phyloP scores from a whole-genome alignment of 2,888 invertebrate genomes.

The Hydroisotoma schaefferi region DNA sequence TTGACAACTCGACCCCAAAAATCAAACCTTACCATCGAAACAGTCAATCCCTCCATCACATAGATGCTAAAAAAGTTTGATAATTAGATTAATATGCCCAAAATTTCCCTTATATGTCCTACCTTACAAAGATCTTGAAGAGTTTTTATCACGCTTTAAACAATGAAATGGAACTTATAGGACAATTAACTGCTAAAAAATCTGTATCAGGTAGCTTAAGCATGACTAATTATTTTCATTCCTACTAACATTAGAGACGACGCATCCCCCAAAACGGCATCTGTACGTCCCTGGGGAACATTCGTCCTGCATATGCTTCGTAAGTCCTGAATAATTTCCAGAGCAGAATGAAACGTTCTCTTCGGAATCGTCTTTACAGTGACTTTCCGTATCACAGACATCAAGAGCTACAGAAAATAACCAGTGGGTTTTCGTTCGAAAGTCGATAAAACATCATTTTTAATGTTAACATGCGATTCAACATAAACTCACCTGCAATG shows the following conservation, averaged over 20 bases:
- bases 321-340: slow-evolving; percentile 37
- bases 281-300: slow-evolving; percentile 44
- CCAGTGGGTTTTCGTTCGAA: background rate
- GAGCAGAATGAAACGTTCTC: slow-evolving; percentile 39
- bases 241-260: too few species aligned
- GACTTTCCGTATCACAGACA: slow-evolving; percentile 42
- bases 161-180: too few species aligned
- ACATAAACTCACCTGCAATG: slow-evolving; percentile 34
- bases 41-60: slow-evolving; percentile 42
- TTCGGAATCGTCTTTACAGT: slow-evolving; percentile 41
- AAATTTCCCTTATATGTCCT: too few species aligned
- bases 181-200: too few species aligned
- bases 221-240: too few species aligned
- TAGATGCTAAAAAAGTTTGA: too few species aligned
- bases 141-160: too few species aligned
- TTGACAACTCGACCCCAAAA: background rate
- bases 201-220: too few species aligned
- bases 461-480: background rate
- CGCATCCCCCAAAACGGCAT: slow-evolving; percentile 43
- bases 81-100: too few species aligned
- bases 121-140: too few species aligned
- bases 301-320: slow-evolving; percentile 30
- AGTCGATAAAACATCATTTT: background rate
- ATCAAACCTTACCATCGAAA: slow-evolving; percentile 26
- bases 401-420: slow-evolving; percentile 29